These are phyloP conservation scores for Chlorodrepanis virens DNA, from an alignment of 2,113 vertebrate genomes.

Conservation along the genomic window DNA sequence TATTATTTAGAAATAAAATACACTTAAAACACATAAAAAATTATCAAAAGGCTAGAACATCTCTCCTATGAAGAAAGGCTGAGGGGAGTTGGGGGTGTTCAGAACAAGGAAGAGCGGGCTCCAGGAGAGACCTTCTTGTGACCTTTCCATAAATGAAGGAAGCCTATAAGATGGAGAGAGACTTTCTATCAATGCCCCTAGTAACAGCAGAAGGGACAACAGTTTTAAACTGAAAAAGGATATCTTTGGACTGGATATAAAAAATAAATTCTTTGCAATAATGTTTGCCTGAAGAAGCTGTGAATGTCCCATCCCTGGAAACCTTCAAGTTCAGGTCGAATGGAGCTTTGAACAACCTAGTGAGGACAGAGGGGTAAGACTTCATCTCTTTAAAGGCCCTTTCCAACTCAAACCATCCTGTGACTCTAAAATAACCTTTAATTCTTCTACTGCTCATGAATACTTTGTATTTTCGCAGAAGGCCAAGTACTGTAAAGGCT, in stretches of 20 bases:
- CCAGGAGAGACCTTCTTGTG: rapidly evolving
- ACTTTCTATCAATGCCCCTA: neutral
- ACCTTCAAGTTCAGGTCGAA: neutral
- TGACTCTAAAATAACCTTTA: neutral
- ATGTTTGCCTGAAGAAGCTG: neutral
- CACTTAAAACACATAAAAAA: neutral
- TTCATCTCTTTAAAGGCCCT: neutral
- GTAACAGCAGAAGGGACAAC: neutral
- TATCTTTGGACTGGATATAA: neutral
- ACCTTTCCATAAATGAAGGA: neutral
- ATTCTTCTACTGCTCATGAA: neutral
- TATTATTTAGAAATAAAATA: neutral
- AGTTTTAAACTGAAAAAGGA: neutral
- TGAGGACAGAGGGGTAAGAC: neutral
- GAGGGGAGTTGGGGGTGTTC: neutral
- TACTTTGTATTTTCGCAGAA: neutral
- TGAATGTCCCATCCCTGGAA: neutral
- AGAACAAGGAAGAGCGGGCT: neutral
- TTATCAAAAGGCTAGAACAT: neutral
- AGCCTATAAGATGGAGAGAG: neutral
- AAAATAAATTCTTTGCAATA: neutral
- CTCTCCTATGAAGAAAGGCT: neutral
- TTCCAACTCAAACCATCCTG: neutral
- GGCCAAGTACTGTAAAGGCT: neutral
- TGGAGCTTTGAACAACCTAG: neutral